Evolutionary conservation across 1,140 invertebrate species (phyloP).

Genomic region (Vollenhovia emeryi): DNA sequence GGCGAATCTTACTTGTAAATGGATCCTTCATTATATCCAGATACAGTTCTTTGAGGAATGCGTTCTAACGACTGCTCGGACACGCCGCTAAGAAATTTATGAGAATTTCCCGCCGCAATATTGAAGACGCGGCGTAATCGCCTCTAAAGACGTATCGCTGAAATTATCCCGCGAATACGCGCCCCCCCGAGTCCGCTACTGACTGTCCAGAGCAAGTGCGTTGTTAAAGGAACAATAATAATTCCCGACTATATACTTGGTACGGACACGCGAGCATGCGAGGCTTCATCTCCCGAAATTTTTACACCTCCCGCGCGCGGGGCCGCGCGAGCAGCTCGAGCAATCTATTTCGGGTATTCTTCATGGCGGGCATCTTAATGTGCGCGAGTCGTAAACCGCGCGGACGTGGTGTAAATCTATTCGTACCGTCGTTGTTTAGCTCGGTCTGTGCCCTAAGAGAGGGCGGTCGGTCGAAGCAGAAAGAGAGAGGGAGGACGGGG

Average conservation of each 20-base stretch:
- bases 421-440: slow-evolving; percentile 79
- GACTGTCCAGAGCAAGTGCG: not conserved
- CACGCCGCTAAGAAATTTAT: slow-evolving; percentile 66
- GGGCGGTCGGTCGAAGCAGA: slow-evolving; percentile 62
- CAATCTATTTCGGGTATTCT: slow-evolving; percentile 63
- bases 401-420: slow-evolving; percentile 80
- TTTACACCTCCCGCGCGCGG: not conserved
- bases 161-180: slow-evolving; percentile 27
- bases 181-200: too few species aligned
- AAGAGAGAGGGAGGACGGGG: slow-evolving; percentile 63
- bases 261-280: not conserved
- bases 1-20: slow-evolving; percentile 85
- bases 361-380: slow-evolving; percentile 69
- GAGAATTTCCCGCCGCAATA: slow-evolving; percentile 63
- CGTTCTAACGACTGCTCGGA: slow-evolving; percentile 73
- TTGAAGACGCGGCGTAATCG: slow-evolving; percentile 34
- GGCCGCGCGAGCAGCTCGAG: not conserved
- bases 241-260: slow-evolving; percentile 6
- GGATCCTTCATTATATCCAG: slow-evolving; percentile 83
- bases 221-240: not conserved
- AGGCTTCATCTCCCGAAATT: not conserved
- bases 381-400: slow-evolving; percentile 76
- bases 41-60: slow-evolving; percentile 81
- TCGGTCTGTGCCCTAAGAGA: slow-evolving; percentile 74
- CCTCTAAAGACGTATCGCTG: not conserved